Base-by-base conservation (phyloP, 2,113 vertebrate genomes). In the Heterotis niloticus region DNA sequence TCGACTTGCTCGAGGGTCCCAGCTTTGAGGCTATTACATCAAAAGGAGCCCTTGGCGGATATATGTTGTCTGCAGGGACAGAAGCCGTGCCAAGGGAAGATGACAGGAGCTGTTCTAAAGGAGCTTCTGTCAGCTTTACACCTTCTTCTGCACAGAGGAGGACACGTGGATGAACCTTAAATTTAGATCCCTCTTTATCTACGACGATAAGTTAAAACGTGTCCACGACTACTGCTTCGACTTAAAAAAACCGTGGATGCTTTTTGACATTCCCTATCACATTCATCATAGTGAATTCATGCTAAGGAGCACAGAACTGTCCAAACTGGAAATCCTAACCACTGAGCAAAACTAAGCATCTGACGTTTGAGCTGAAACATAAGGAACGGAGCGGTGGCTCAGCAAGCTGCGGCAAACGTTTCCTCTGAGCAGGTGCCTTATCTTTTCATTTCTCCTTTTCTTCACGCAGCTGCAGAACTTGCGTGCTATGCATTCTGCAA, bases 291-390 rank as follows among this genome's bases (percentile, higher is more conserved):
- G n/a, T 23, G 65, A 67, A 67, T 14, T 29, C 24, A 28, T 68
- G 24, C 10, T 28, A 24, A 23, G 24, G 17, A 69, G 5, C 7
- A 57, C 16, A 54, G 69, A n/a, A 79, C 17, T 44, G 16, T 4
- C 44, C 18, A 57, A 51, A 54, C n/a, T 44, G 26, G 64, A 80
- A 80, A 73, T 68, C 77, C 70, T 70, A 73, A 66, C 51, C 77
- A 34, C 28, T 28, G 23, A 17, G 13, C 56, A 73, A 28, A 60
- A 69, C 23, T 44, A 62, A 59, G 10, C 18, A 54, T 28, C 16
- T 29, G 44, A 11, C 79, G 12, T 34, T 16, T 62, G 65, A 51
- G n/a, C 74, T 57, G 16, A 60, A 1, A 66, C 20, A 64, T 60
- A 5, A 59, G 18, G 23, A 67, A 62, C 51, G 18, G 28, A 26